phyloP scores from a whole-genome alignment of 2,888 invertebrate species.

The Lepidochrysops patricia region DNA sequence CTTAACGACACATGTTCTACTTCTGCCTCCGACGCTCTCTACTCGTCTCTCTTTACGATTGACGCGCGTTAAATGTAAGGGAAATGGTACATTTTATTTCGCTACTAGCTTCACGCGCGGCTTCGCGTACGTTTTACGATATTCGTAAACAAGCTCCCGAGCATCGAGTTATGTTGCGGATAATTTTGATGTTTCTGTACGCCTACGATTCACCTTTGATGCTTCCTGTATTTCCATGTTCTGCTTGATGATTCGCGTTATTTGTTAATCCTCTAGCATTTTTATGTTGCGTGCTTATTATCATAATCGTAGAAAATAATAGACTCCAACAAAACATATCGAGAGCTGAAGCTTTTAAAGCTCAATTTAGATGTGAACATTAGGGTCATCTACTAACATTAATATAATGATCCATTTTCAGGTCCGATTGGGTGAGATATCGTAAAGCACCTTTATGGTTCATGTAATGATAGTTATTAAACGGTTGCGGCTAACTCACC shows the following conservation, averaged over 20 bases:
- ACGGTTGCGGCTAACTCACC: slow-evolving; percentile 63
- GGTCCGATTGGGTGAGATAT: slow-evolving; percentile 9
- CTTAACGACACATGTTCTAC: slow-evolving; percentile 72
- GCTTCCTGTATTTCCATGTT: too few species aligned
- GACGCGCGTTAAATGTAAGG: slow-evolving; percentile 62
- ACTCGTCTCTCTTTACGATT: slow-evolving; percentile 65
- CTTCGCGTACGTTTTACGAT: slow-evolving; percentile 18
- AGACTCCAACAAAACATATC: neutral
- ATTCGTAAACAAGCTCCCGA: slow-evolving; percentile 4
- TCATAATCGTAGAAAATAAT: neutral
- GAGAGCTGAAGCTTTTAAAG: neutral
- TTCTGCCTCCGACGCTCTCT: slow-evolving; percentile 42
- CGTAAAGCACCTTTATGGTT: slow-evolving; percentile 37
- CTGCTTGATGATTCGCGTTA: too few species aligned
- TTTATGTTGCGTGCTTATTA: neutral
- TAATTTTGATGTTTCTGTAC: neutral
- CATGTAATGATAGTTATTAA: slow-evolving; percentile 71
- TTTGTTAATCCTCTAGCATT: neutral
- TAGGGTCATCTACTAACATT: neutral
- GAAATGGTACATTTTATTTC: slow-evolving; percentile 55
- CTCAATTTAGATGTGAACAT: too few species aligned
- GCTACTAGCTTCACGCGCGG: slow-evolving; percentile 30
- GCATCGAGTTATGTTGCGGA: slow-evolving; percentile 11
- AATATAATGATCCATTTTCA: neutral
- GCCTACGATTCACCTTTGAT: neutral